Conservation (phyloP, 2,113 vertebrate genomes). For the Orcinus orca region DNA sequence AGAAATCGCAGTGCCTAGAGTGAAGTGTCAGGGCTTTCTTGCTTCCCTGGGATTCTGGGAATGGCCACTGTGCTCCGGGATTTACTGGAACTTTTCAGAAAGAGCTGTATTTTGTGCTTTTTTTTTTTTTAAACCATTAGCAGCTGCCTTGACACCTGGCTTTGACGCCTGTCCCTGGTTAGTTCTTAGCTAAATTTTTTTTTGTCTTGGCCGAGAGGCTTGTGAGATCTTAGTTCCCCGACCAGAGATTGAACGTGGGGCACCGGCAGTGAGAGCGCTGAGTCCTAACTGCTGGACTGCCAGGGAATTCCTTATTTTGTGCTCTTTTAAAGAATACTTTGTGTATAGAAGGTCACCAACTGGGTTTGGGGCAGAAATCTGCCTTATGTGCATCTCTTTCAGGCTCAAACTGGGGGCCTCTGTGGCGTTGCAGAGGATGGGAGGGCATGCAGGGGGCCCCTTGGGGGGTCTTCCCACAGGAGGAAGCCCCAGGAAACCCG, state of each 20-base stretch:
- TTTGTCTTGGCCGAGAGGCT: neutral
- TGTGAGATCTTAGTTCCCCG: neutral
- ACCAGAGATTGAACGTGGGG: neutral
- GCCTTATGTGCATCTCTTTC: neutral
- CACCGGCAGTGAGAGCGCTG: neutral
- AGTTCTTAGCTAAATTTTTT: neutral
- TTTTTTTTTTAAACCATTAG: neutral
- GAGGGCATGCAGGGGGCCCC: neutral
- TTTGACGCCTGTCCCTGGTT: neutral
- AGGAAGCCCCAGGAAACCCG: neutral
- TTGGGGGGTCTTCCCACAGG: neutral
- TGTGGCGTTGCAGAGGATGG: neutral
- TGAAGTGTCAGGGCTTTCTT: neutral
- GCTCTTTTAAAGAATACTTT: neutral
- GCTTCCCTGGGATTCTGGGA: neutral
- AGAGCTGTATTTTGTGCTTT: neutral
- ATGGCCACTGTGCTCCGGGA: neutral
- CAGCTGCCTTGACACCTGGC: neutral
- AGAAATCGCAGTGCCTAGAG: neutral
- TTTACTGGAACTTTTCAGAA: neutral
- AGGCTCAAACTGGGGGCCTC: neutral
- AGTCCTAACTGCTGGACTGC: neutral
- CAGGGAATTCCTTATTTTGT: neutral
- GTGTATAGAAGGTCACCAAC: neutral
- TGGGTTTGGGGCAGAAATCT: neutral